Conservation (phyloP, 2,888 invertebrate genomes). For the Spilosoma lubricipeda region DNA sequence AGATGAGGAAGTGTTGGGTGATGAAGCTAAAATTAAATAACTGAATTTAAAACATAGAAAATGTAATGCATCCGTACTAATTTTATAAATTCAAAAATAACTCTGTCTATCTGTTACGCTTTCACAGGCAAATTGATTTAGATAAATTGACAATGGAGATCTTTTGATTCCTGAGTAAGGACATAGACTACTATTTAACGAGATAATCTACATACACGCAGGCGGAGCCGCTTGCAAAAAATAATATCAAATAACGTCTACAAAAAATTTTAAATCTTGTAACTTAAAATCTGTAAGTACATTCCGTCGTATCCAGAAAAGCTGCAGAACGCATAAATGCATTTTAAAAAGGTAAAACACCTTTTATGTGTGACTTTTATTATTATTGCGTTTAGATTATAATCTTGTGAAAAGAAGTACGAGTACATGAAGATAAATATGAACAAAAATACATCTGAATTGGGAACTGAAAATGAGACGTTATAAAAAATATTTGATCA, state of each 20-base stretch:
- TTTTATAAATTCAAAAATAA: too few relatives aligned
- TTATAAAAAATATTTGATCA: neutral
- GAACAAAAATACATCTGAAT: neutral
- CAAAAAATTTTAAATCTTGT: neutral
- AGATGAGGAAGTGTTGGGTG: conserved; percentile 88
- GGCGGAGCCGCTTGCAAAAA: too few relatives aligned
- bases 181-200: too few relatives aligned
- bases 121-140: too few relatives aligned
- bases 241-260: too few relatives aligned
- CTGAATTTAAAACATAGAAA: neutral
- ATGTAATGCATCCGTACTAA: too few relatives aligned
- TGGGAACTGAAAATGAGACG: neutral
- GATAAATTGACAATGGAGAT: too few relatives aligned
- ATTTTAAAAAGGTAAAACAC: neutral
- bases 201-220: too few relatives aligned
- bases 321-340: neutral
- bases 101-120: too few relatives aligned
- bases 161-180: too few relatives aligned
- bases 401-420: neutral
- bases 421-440: neutral
- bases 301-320: neutral
- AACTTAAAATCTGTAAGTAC: neutral
- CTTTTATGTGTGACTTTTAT: neutral
- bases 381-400: neutral
- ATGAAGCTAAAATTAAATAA: conserved; percentile 71